A percentile compares a stretch with the other conserved stretches of the same genome.
These are phyloP conservation scores for Brachionus rubens DNA, from an alignment of 1,140 invertebrate species.

Conservation along the genomic window DNA sequence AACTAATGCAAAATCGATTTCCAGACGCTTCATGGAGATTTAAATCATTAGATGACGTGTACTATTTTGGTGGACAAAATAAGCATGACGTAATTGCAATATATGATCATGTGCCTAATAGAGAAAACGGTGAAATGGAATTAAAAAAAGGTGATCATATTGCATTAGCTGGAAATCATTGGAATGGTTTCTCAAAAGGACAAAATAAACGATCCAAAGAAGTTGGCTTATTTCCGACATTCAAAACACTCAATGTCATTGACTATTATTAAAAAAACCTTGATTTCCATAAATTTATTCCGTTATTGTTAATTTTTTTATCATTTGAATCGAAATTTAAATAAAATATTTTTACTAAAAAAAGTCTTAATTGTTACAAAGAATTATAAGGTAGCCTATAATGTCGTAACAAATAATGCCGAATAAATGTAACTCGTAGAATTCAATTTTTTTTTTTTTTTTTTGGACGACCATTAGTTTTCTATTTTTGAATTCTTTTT, in stretches of 20 bases:
- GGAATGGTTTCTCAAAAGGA: slow-evolving; percentile 87
- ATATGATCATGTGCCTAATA: slow-evolving; percentile 69
- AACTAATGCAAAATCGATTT: slow-evolving; percentile 86
- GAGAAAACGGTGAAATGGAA: slow-evolving; percentile 69
- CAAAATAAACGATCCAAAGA: slow-evolving; percentile 74
- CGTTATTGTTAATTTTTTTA: too few species aligned
- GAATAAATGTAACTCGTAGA: too few species aligned
- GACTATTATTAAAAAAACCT: slow-evolving; percentile 11
- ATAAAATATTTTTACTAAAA: too few species aligned
- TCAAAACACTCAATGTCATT: slow-evolving; percentile 53
- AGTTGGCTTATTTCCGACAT: slow-evolving; percentile 62
- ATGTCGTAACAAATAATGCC: too few species aligned
- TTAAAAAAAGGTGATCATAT: slow-evolving; percentile 75
- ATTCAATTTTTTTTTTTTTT: too few species aligned
- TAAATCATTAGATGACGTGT: slow-evolving; percentile 88
- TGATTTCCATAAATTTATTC: too few species aligned
- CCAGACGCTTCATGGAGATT: slow-evolving; percentile 78
- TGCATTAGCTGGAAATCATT: slow-evolving; percentile 93
- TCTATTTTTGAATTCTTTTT: too few species aligned
- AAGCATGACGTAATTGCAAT: slow-evolving; percentile 78
- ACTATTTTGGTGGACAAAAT: slow-evolving; percentile 93
- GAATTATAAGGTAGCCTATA: too few species aligned
- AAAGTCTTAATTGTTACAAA: too few species aligned
- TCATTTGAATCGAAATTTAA: too few species aligned
- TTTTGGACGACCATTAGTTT: too few species aligned